Conservation (phyloP, 2,888 invertebrate species). For the Macropis europaea region DNA sequence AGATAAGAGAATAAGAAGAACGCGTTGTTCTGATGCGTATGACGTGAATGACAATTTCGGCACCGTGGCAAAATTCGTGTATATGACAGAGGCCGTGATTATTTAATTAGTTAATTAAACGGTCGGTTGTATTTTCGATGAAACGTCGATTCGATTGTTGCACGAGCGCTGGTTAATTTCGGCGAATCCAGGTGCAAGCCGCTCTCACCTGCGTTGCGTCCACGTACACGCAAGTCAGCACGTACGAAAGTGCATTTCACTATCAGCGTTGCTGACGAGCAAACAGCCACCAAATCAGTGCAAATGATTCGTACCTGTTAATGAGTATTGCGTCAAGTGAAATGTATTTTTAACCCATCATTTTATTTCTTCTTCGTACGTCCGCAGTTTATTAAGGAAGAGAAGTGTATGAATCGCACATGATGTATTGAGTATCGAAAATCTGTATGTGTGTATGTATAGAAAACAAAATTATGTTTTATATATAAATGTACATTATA, state of each 20-base stretch:
- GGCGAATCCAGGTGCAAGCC: slow-evolving; percentile 57
- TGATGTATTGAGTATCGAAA: no score
- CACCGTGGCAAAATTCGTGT: neutral
- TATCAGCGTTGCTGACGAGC: slow-evolving; percentile 43
- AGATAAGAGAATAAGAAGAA: neutral
- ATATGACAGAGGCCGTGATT: neutral
- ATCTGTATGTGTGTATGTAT: no score
- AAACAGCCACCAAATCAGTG: slow-evolving; percentile 56
- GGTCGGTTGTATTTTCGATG: slow-evolving; percentile 12
- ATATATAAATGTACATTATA: no score
- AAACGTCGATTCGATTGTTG: slow-evolving; percentile 24
- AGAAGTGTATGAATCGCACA: no score
- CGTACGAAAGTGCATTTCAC: slow-evolving; percentile 59
- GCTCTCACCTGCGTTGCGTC: slow-evolving; percentile 61
- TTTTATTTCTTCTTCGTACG: no score
- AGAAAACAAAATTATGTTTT: no score
- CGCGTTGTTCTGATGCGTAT: no score
- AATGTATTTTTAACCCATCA: slow-evolving; percentile 8
- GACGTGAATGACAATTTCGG: slow-evolving; percentile 3
- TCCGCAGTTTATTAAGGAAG: no score
- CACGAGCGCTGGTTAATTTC: slow-evolving; percentile 52
- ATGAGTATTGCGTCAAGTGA: slow-evolving; percentile 29
- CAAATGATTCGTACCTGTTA: slow-evolving; percentile 35
- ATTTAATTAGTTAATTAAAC: slow-evolving; percentile 45
- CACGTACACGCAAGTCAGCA: slow-evolving; percentile 61